These are phyloP conservation scores for Lamproptera curius DNA, from an alignment of 2,888 invertebrate species.

Conservation along the genomic window DNA sequence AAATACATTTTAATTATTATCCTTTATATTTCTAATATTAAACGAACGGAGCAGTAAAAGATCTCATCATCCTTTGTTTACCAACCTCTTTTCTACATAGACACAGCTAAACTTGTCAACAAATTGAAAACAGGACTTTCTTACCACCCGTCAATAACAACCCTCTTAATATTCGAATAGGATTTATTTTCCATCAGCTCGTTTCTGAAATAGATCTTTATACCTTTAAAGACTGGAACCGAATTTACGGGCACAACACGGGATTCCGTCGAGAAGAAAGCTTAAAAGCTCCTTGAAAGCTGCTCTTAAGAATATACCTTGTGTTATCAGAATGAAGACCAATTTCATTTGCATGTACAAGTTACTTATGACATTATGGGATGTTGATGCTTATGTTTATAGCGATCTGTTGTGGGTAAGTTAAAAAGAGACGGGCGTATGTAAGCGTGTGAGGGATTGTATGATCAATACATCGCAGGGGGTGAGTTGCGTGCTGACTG, in stretches of 20 bases:
- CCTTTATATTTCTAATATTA: too few relatives aligned
- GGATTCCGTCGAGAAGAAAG: conserved; percentile 28
- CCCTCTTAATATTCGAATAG: conserved; percentile 53
- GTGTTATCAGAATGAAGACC: neutral
- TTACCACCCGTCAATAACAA: conserved; percentile 30
- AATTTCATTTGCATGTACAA: conserved; percentile 25
- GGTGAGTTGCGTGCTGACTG: conserved; percentile 39
- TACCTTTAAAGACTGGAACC: conserved; percentile 70
- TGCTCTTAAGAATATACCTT: conserved; percentile 22
- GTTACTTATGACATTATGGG: conserved; percentile 43
- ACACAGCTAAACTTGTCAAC: conserved; percentile 45
- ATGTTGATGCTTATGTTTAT: conserved; percentile 68
- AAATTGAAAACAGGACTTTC: conserved; percentile 42
- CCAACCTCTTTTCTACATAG: conserved; percentile 38
- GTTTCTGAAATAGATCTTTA: conserved; percentile 71
- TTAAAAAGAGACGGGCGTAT: conserved; percentile 76
- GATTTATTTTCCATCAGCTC: conserved; percentile 66
- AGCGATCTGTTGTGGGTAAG: conserved; percentile 73
- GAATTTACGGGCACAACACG: conserved; percentile 74
- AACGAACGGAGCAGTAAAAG: too few relatives aligned
- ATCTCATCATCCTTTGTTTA: conserved; percentile 49
- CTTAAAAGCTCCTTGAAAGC: conserved; percentile 20
- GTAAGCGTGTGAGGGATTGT: conserved; percentile 69
- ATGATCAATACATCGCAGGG: conserved; percentile 68
- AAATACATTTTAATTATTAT: too few relatives aligned